Base-by-base conservation (phyloP, 2,797 vertebrate genomes). In the Bradypodion pumilum region DNA sequence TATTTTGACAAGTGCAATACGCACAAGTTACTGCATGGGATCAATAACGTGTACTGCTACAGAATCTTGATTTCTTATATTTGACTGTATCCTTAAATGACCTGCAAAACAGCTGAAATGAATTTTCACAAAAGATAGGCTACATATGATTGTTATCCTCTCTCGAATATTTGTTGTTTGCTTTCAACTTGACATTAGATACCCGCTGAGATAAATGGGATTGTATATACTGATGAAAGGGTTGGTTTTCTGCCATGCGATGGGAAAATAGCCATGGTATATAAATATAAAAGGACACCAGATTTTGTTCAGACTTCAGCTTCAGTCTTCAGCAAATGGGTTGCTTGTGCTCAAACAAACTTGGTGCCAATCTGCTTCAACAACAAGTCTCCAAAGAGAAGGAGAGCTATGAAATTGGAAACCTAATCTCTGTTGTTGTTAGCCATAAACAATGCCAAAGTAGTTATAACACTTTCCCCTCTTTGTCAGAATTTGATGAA, bases 1-100 rank as follows among this genome's bases (percentile, higher is more conserved):
- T n/a, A n/a, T n/a, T n/a, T n/a, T n/a, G n/a, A n/a, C n/a, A n/a
- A n/a, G n/a, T n/a, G n/a, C n/a, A n/a, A 27, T 74, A 32, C 40
- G 29, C 27, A 60, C 27, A 56, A 65, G 32, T 86, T 62, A 82
- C 65, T 0, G 2, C 62, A 10, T 27, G 16, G 37, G 21, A 0
- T 60, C 84, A 85, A 65, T 68, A 29, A 69, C 37, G 4, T 68
- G 19, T 23, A 84, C 32, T 15, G 27, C 42, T 46, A 25, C 32
- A 80, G 29, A 63, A 49, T 46, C 83, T 73, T 79, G 42, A 85
- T 85, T 84, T 80, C 68, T 46, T 49, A 35, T 59, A 40, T 75
- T 68, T 60, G 23, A 46, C 19, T 29, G 16, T 75, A 49, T 81
- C 78, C 78, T 81, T 65, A 81, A 75, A 62, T 66, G 46, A 80